Conservation (phyloP, 2,113 vertebrate species). For the Prolemur simus region DNA sequence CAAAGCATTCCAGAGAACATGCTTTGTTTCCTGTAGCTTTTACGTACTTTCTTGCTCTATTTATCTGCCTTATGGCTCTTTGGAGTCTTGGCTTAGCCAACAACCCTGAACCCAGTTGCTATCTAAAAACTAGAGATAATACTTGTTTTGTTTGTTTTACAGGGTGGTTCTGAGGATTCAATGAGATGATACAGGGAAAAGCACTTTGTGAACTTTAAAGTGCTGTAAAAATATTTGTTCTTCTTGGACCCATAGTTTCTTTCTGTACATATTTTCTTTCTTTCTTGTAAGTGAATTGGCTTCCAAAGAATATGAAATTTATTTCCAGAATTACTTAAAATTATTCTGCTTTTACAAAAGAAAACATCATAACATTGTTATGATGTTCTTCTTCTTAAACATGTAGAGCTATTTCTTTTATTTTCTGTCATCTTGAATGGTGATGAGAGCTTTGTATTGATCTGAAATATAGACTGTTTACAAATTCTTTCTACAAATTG, state of each 20-base stretch:
- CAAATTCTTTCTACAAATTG: not conserved
- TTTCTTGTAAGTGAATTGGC: slow-evolving; percentile 13
- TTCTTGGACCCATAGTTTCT: not conserved
- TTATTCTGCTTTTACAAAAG: not conserved
- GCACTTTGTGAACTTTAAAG: not conserved
- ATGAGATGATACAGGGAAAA: not conserved
- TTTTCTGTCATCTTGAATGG: slow-evolving; percentile 28
- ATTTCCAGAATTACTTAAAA: slow-evolving; percentile 32
- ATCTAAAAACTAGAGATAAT: not conserved
- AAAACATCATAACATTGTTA: not conserved
- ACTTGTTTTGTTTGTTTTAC: slow-evolving; percentile 11
- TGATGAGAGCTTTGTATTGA: not conserved
- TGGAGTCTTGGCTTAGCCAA: not conserved
- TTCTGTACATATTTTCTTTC: slow-evolving; percentile 31
- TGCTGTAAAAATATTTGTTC: not conserved
- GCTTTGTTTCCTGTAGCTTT: not conserved
- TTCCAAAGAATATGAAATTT: slow-evolving; percentile 27
- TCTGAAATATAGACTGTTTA: slow-evolving; percentile 12
- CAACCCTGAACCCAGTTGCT: not conserved
- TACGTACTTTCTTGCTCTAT: not conserved
- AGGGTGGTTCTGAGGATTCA: not conserved
- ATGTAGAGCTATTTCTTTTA: not conserved
- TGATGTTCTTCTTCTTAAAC: not conserved
- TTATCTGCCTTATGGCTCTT: slow-evolving; percentile 31
- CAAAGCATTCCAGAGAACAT: not conserved